These are phyloP conservation scores for Rhagophthalmus giganteus DNA, from an alignment of 2,888 invertebrate species.

Conservation along the genomic window DNA sequence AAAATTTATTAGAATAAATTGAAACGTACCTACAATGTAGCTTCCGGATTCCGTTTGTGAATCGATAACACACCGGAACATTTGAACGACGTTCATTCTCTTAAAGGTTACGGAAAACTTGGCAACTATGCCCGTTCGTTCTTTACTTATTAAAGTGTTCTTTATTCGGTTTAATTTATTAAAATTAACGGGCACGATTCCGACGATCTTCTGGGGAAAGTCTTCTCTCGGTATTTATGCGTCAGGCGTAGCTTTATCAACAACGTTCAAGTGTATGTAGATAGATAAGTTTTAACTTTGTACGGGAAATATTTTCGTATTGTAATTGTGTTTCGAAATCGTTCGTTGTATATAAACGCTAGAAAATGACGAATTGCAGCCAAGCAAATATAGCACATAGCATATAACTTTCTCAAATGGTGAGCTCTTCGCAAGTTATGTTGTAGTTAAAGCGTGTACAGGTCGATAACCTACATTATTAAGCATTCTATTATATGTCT, in stretches of 20 bases:
- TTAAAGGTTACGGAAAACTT: background rate
- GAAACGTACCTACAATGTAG: background rate
- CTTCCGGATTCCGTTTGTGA: background rate
- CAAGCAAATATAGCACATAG: constrained; percentile 24
- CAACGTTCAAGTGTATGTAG: background rate
- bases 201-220: background rate
- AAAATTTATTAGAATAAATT: background rate
- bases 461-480: constrained; percentile 58
- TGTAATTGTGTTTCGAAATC: constrained; percentile 14
- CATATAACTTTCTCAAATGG: constrained; percentile 32
- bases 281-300: constrained; percentile 1
- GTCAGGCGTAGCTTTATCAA: background rate
- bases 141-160: background rate
- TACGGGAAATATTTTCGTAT: constrained; percentile 7
- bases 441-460: constrained; percentile 34
- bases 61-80: background rate
- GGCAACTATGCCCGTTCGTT: background rate
- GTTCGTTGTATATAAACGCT: constrained; percentile 12
- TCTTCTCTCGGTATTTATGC: too few relatives aligned
- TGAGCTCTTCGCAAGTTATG: constrained; percentile 31
- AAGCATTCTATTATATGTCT: constrained; percentile 54
- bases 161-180: background rate
- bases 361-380: constrained; percentile 24
- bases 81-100: too few relatives aligned
- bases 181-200: background rate